Percentiles rank a stretch among this genome's conserved stretches.
These are phyloP conservation scores for Crematogaster levior DNA, from an alignment of 2,888 invertebrate genomes.

Conservation along the genomic window DNA sequence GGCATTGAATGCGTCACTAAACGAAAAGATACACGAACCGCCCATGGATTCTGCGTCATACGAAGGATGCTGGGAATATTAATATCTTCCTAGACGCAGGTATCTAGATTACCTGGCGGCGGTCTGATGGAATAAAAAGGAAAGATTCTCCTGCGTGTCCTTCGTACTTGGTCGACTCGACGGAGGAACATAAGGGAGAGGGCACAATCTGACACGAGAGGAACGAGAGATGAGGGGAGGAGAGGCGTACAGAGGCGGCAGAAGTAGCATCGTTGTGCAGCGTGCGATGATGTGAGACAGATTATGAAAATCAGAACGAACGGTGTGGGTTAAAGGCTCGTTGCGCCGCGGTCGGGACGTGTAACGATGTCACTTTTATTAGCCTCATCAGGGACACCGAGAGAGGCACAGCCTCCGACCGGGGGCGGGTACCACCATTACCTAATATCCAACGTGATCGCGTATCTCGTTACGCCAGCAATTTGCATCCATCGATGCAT, in stretches of 20 bases:
- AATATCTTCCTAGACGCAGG: slow-evolving; percentile 43
- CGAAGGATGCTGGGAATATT: slow-evolving; percentile 63
- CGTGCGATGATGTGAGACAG: slow-evolving; percentile 66
- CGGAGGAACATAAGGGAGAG: not conserved
- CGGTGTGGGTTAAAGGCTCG: slow-evolving; percentile 74
- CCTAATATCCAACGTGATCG: slow-evolving; percentile 72
- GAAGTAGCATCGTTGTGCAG: not conserved
- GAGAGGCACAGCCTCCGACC: slow-evolving; percentile 71
- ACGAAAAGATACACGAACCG: slow-evolving; percentile 15
- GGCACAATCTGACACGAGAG: slow-evolving; percentile 36
- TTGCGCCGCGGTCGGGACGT: slow-evolving; percentile 68
- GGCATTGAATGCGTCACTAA: slow-evolving; percentile 21
- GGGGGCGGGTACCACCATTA: slow-evolving; percentile 64
- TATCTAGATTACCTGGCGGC: slow-evolving; percentile 29
- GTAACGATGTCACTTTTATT: slow-evolving; percentile 84
- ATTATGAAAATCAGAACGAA: slow-evolving; percentile 75
- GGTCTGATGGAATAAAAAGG: slow-evolving; percentile 6
- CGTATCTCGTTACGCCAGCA: slow-evolving; percentile 62
- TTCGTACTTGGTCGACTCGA: slow-evolving; percentile 25
- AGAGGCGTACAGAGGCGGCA: not conserved
- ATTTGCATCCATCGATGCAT: slow-evolving; percentile 66
- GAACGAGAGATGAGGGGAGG: not conserved
- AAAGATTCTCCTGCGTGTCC: slow-evolving; percentile 12
- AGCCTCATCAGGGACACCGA: slow-evolving; percentile 81
- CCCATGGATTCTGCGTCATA: slow-evolving; percentile 29